Percentiles rank a stretch among this genome's conserved stretches.
phyloP scores from a whole-genome alignment of 1,140 invertebrate species.

The Cotesia chilonis region DNA sequence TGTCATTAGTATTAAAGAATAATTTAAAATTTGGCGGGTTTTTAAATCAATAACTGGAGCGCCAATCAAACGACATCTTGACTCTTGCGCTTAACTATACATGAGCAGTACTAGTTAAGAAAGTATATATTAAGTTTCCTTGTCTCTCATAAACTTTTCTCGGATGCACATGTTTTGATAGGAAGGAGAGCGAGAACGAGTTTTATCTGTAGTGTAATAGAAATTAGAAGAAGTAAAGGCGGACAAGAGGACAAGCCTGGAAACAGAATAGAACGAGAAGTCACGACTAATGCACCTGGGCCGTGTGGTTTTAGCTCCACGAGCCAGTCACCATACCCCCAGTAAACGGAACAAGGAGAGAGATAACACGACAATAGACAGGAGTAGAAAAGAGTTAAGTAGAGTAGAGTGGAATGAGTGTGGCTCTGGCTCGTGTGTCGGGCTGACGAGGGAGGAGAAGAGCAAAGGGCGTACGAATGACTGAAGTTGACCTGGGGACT shows the following conservation, averaged over 20 bases:
- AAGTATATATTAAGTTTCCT: too few relatives aligned
- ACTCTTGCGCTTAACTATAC: too few relatives aligned
- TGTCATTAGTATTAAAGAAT: too few relatives aligned
- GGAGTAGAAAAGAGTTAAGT: neutral
- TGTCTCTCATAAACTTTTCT: too few relatives aligned
- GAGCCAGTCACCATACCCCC: neutral
- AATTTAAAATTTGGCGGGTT: too few relatives aligned
- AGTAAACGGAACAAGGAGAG: neutral
- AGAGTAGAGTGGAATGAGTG: conserved; percentile 1
- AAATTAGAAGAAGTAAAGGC: neutral
- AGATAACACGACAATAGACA: neutral
- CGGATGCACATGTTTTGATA: too few relatives aligned
- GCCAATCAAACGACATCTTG: too few relatives aligned
- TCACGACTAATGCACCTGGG: conserved; percentile 25
- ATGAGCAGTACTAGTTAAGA: too few relatives aligned
- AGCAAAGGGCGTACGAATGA: neutral
- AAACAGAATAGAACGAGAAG: conserved; percentile 6
- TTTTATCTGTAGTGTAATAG: conserved; percentile 2
- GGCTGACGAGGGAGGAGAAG: neutral
- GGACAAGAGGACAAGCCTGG: conserved; percentile 24
- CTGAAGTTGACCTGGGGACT: conserved; percentile 24
- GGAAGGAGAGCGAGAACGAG: neutral
- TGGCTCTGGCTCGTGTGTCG: too few relatives aligned
- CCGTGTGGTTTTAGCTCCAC: neutral
- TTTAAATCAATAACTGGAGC: too few relatives aligned